These are phyloP conservation scores for Ditula angustiorana DNA, from an alignment of 2,888 invertebrate genomes.

Conservation along the genomic window DNA sequence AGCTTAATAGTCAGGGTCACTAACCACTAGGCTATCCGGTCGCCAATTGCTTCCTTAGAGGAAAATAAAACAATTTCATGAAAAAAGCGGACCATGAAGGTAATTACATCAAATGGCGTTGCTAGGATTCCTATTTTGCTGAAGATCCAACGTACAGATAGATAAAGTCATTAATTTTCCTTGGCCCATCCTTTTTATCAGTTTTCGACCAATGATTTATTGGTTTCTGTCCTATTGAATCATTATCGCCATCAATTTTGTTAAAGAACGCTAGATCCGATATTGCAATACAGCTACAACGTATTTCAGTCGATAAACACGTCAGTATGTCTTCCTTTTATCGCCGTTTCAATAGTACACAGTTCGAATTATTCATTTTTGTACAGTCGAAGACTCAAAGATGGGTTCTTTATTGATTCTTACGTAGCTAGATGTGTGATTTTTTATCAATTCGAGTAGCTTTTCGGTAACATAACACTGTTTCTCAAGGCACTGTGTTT, in stretches of 20 bases:
- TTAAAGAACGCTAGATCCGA: not conserved
- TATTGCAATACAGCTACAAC: not conserved
- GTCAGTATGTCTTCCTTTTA: too few species aligned
- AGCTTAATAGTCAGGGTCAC: too few species aligned
- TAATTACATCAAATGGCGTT: constrained; percentile 12
- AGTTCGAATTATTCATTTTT: too few species aligned
- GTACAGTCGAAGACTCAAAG: too few species aligned
- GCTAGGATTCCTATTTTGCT: not conserved
- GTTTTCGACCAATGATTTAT: constrained; percentile 20
- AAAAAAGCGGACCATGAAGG: not conserved
- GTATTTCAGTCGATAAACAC: not conserved
- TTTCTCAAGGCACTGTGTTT: too few species aligned
- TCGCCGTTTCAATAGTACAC: too few species aligned
- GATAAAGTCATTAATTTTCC: constrained; percentile 14
- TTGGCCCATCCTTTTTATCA: constrained; percentile 11
- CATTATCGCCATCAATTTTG: constrained; percentile 6
- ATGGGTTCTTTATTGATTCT: too few species aligned
- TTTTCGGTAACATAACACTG: too few species aligned
- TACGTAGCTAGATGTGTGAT: too few species aligned
- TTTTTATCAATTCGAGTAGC: too few species aligned
- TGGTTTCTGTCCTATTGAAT: not conserved
- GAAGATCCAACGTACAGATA: not conserved
- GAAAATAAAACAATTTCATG: not conserved
- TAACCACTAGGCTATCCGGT: too few species aligned
- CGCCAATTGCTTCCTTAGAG: constrained; percentile 3